A percentile compares a stretch with the other conserved stretches of the same genome.
phyloP scores from a whole-genome alignment of 1,140 invertebrate genomes.

The Amyelois transitella region DNA sequence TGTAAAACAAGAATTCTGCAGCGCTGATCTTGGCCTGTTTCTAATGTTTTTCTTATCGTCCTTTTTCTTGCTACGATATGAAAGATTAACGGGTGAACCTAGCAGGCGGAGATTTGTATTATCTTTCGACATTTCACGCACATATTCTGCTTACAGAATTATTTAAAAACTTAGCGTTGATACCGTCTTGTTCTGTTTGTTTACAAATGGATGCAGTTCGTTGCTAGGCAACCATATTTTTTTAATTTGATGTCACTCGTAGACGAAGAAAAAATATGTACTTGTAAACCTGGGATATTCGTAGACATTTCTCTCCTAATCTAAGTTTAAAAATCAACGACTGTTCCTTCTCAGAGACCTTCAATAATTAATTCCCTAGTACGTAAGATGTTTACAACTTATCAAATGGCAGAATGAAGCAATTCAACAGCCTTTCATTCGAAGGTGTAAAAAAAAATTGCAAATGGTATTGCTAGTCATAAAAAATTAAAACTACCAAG shows the following conservation, averaged over 20 bases:
- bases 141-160: slow-evolving; percentile 22
- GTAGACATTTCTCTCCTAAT: too few relatives aligned
- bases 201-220: slow-evolving; percentile 10
- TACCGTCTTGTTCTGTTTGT: slow-evolving; percentile 10
- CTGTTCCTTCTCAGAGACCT: too few relatives aligned
- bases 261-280: background rate
- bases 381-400: too few relatives aligned
- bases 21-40: slow-evolving; percentile 51
- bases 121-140: slow-evolving; percentile 62
- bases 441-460: too few relatives aligned
- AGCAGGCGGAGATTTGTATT: slow-evolving; percentile 52
- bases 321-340: too few relatives aligned
- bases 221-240: slow-evolving; percentile 44
- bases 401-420: too few relatives aligned
- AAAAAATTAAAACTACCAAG: too few relatives aligned
- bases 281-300: background rate
- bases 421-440: too few relatives aligned
- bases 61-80: slow-evolving; percentile 54
- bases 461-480: too few relatives aligned
- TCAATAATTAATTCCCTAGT: too few relatives aligned
- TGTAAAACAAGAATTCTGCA: slow-evolving; percentile 47
- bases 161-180: background rate
- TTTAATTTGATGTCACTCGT: background rate
- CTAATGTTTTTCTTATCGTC: slow-evolving; percentile 49
- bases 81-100: slow-evolving; percentile 61